These are phyloP conservation scores for Ochotona curzoniae DNA, from an alignment of 2,113 vertebrate species.

Conservation along the genomic window DNA sequence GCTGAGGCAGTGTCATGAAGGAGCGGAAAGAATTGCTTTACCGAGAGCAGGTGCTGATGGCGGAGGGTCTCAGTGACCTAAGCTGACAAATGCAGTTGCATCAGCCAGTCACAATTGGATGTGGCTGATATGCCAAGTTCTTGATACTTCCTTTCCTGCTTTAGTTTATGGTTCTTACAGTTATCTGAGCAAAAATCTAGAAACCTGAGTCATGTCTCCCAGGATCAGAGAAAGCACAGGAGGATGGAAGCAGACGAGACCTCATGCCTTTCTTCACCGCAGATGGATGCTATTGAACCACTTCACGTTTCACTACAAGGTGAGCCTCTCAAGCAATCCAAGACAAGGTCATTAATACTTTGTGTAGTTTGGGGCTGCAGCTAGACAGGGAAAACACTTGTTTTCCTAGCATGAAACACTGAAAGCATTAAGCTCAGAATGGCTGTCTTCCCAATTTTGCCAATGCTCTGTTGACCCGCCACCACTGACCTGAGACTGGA, in stretches of 20 bases:
- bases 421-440: slow-evolving; percentile 36
- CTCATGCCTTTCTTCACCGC: accelerated
- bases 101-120: neutral
- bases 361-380: neutral
- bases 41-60: accelerated
- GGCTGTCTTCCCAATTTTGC: slow-evolving; percentile 56
- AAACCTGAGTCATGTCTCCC: neutral
- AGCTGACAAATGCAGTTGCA: accelerated
- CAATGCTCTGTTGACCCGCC: neutral
- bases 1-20: accelerated
- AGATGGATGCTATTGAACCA: accelerated
- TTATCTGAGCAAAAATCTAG: neutral
- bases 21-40: neutral
- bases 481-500: slow-evolving; percentile 42
- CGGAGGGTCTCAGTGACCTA: neutral
- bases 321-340: neutral
- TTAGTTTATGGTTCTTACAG: accelerated
- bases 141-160: neutral
- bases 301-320: neutral
- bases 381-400: slow-evolving; percentile 9
- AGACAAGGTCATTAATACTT: neutral
- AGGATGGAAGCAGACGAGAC: no score
- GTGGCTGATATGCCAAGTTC: accelerated
- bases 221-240: neutral
- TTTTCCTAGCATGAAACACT: slow-evolving; percentile 42